Base-by-base conservation (phyloP, 1,140 invertebrate genomes). In the Bombus ignitus region DNA sequence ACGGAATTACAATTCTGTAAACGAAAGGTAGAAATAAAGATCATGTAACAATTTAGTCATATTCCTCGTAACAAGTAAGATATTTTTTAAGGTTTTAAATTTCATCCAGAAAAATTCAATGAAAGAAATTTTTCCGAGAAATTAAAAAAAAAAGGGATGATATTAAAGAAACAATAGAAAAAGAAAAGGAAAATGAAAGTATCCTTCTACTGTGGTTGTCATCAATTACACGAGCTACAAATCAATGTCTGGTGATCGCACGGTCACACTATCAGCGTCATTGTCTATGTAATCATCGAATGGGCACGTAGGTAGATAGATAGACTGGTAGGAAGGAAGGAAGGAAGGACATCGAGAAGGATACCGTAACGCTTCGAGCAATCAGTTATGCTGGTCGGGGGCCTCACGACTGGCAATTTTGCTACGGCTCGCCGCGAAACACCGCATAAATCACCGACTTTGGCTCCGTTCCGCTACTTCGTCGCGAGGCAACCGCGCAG, bases 341-440 rank as follows among this genome's bases (percentile, higher is more conserved):
- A 86, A 73, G 87, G 79, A 81, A 71, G 81, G 44, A 68, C 57
- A 72, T 47, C 86, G 84, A 84, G 87, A 89, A 72, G 80, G 42
- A 79, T 89, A 73, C 62, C 81, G 87, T 87, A 87, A 83, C 80
- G 82, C 80, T 82, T 86, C 83, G 73, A 78, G 83, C 86, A 87
- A 82, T 91, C 87, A 83, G 83, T 90, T 91, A 87, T 85, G 79
- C 79, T 71, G 76, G 68, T 78, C 74, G 68, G 70, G 68, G 68
- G 57, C 32, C 81, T 10, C 75, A 71, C 71, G 85, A 85, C 83
- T 76, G 87, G 72, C 62, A 76, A 66, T 77, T 74, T 76, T 79
- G 80, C 76, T 70, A 81, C 87, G 76, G 75, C 81, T 73, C 79
- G 35, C 72, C 68, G 71, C 71, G 76, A 83, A 83, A 86, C 72